A percentile compares a stretch with the other conserved stretches of the same genome.
phyloP scores from a whole-genome alignment of 2,797 vertebrate genomes.

The Scolopax bukidnonensis region DNA sequence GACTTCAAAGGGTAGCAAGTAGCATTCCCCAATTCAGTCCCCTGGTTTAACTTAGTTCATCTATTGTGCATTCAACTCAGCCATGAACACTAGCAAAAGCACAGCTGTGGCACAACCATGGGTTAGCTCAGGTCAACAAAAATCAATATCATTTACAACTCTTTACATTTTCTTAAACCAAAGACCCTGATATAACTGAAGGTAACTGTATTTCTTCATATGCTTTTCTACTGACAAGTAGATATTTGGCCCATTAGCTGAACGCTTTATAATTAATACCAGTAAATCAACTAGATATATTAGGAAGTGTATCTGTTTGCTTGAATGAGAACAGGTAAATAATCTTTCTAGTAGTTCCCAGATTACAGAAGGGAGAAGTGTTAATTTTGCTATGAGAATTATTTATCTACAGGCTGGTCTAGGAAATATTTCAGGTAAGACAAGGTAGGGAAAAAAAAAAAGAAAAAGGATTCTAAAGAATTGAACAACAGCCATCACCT shows the following conservation, averaged over 20 bases:
- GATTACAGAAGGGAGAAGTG: not conserved
- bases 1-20: not conserved
- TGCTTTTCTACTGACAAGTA: not conserved
- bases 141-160: not conserved
- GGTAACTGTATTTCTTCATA: not conserved
- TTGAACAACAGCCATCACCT: not conserved
- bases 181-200: not conserved
- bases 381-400: not conserved
- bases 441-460: not conserved
- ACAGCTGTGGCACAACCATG: not conserved
- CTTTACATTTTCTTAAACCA: not conserved
- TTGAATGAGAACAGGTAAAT: not conserved
- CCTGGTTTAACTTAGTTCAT: not conserved
- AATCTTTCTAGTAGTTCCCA: not conserved
- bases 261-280: not conserved
- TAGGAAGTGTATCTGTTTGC: not conserved
- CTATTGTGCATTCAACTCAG: not conserved
- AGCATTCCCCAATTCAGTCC: not conserved
- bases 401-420: not conserved
- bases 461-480: not conserved
- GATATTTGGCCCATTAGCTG: not conserved
- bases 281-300: not conserved
- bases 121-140: not conserved
- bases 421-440: not conserved
- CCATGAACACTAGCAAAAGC: fast-evolving